These are phyloP conservation scores for Struthidea cinerea DNA, from an alignment of 2,113 vertebrate species.

Conservation along the genomic window DNA sequence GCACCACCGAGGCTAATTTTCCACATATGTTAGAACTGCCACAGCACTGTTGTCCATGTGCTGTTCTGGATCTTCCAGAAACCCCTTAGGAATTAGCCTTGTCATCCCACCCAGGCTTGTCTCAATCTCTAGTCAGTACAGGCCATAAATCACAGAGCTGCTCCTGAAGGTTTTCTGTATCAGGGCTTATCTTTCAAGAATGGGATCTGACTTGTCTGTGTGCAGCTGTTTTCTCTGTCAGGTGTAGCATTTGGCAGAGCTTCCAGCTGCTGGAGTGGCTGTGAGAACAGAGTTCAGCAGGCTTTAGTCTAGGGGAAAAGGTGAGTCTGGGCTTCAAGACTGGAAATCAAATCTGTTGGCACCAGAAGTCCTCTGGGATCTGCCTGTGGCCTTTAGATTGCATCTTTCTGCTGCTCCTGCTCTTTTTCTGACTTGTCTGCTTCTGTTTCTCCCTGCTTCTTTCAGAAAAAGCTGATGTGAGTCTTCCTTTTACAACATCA, in stretches of 20 bases:
- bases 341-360: background rate
- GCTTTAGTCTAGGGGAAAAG: background rate
- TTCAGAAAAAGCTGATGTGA: background rate
- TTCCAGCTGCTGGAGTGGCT: background rate
- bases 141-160: background rate
- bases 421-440: slow-evolving; percentile 1
- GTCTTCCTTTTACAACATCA: background rate
- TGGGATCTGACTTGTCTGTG: background rate
- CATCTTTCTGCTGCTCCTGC: background rate
- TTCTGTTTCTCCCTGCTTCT: background rate
- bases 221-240: background rate
- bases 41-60: background rate
- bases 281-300: background rate
- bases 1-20: background rate
- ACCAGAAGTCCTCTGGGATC: background rate
- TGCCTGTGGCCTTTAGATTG: background rate
- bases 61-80: background rate
- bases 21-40: fast-evolving
- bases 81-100: background rate
- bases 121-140: background rate
- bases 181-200: background rate
- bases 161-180: background rate
- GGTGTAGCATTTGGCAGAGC: background rate
- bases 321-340: background rate
- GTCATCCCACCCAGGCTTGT: background rate